Percentiles rank a stretch among this genome's conserved stretches.
These are phyloP conservation scores for Pollenia angustigena DNA, from an alignment of 2,888 invertebrate genomes.

Conservation along the genomic window DNA sequence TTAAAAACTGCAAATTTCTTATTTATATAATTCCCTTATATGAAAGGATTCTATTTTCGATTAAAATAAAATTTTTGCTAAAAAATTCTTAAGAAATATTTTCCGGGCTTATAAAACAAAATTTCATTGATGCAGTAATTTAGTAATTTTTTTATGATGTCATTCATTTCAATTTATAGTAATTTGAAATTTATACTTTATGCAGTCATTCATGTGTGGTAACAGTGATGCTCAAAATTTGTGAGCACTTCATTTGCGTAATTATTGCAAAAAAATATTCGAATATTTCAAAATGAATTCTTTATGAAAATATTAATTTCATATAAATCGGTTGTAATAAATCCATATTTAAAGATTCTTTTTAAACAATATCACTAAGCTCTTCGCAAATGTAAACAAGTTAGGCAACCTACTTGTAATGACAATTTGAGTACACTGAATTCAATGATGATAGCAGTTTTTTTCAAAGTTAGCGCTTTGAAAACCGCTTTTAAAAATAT, in stretches of 20 bases:
- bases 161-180: background rate
- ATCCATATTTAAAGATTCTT: background rate
- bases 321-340: too few relatives aligned
- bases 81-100: background rate
- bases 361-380: too few relatives aligned
- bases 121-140: constrained; percentile 20
- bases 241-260: too few relatives aligned
- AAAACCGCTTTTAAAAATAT: too few relatives aligned
- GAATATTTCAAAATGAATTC: too few relatives aligned
- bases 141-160: background rate
- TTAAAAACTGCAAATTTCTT: background rate
- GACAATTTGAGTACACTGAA: too few relatives aligned
- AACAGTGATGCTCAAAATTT: background rate
- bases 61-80: background rate
- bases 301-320: too few relatives aligned
- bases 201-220: background rate
- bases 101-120: background rate
- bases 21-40: background rate
- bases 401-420: too few relatives aligned
- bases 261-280: too few relatives aligned
- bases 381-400: too few relatives aligned
- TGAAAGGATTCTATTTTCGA: background rate
- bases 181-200: background rate
- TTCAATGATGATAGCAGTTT: too few relatives aligned
- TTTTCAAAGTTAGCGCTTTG: too few relatives aligned